Base-by-base conservation (phyloP, 2,113 vertebrate genomes). In the Strigops habroptila region DNA sequence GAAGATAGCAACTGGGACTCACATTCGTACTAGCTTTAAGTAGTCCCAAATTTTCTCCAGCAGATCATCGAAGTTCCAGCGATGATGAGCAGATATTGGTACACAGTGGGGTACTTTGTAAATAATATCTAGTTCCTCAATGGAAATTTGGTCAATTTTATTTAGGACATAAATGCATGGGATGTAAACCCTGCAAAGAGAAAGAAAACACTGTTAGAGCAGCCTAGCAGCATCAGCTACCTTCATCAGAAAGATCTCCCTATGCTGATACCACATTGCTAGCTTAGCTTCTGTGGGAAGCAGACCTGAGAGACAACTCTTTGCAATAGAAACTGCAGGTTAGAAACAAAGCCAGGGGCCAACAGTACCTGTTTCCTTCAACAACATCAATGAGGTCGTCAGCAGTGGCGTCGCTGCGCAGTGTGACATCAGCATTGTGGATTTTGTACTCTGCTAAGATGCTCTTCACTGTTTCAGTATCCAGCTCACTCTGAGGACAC, bases 61-160 rank as follows among this genome's bases (percentile, higher is more conserved):
- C 37, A 99, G 97, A 95, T 99, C 99, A 53, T 99, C 99, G n/a
- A 99, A 99, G 97, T 99, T 99, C 99, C 99, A 99, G 96, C 99
- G 99, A 95, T 99, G 99, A 97, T 99, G 99, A 71, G 99, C 99
- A 19, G 99, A 99, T 96, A 99, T 99, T 7, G 99, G 99, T 4
- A 99, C 99, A n/a, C 99, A 99, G 97, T 99, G 99, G 44, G 99
- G 99, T 37, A 99, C 99, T 97, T 99, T 99, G 97, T 99, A 99
- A 97, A 99, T 99, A 78, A 99, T 98, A 95, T 99, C 99, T 23
- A 99, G 97, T 93, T 99, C 99, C 96, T 99, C 99, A 44, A 99
- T 99, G 69, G 99, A 99, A 97, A 99, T 99, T 97, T 99, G 99
- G 96, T 99, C 99, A 28, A 99, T 99, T 98, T 99, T 99, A 98